These are phyloP conservation scores for cat (Felis catus) DNA, from an alignment of 2,113 vertebrate genomes.

Conservation along the genomic window F.catus_Fca126_mat1.0 CM031415.1:69554501-69555000, in stretches of 20 bases:
- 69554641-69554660: neutral
- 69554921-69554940: conserved; percentile 21
- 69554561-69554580: neutral
- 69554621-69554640: neutral
- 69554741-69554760: neutral
- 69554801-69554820: neutral
- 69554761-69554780: conserved; percentile 12
- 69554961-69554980: neutral
- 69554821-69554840: neutral
- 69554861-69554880: neutral
- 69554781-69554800: neutral
- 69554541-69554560: neutral
- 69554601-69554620: neutral
- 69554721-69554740: neutral
- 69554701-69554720: neutral
- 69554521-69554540: neutral
- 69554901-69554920: neutral
- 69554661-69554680: neutral
- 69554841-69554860: conserved; percentile 1
- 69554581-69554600: neutral
- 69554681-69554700: neutral
- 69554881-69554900: neutral
- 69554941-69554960: neutral
- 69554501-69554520: neutral
- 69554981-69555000: conserved; percentile 8